Evolutionary conservation across 2,888 invertebrate species (phyloP).

Genomic region (Hedya salicella): DNA sequence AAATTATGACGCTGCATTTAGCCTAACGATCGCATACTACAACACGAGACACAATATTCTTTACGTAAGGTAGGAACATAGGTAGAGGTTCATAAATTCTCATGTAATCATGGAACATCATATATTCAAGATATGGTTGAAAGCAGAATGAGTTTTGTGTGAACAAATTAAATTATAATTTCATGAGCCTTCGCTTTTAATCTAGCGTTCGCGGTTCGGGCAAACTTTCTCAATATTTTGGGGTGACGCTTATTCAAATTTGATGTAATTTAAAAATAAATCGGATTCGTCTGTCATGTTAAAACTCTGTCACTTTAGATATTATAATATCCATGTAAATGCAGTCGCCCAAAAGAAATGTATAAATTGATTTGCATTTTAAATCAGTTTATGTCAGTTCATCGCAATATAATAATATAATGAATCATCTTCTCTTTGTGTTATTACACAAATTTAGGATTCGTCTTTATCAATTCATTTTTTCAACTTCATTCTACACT

Average conservation of each 20-base stretch:
- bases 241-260: slow-evolving; percentile 59
- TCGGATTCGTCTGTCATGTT: slow-evolving; percentile 13
- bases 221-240: slow-evolving; percentile 61
- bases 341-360: neutral
- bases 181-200: slow-evolving; percentile 77
- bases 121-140: slow-evolving; percentile 61
- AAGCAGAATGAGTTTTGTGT: slow-evolving; percentile 57
- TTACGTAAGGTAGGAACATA: slow-evolving; percentile 12
- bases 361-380: no score
- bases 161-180: slow-evolving; percentile 82
- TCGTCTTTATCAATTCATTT: no score
- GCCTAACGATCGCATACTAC: neutral
- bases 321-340: slow-evolving; percentile 11
- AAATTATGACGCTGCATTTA: no score
- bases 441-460: no score
- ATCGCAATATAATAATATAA: no score
- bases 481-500: no score
- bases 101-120: slow-evolving; percentile 55
- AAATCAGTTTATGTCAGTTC: no score
- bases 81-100: slow-evolving; percentile 50
- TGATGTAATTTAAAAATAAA: slow-evolving; percentile 46
- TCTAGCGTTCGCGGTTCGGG: slow-evolving; percentile 54
- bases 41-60: neutral
- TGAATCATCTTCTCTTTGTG: no score
- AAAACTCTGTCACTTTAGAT: neutral